Percentiles rank a stretch among this genome's conserved stretches.
phyloP scores from a whole-genome alignment of 2,113 vertebrate species.

The Morone chrysops region DNA sequence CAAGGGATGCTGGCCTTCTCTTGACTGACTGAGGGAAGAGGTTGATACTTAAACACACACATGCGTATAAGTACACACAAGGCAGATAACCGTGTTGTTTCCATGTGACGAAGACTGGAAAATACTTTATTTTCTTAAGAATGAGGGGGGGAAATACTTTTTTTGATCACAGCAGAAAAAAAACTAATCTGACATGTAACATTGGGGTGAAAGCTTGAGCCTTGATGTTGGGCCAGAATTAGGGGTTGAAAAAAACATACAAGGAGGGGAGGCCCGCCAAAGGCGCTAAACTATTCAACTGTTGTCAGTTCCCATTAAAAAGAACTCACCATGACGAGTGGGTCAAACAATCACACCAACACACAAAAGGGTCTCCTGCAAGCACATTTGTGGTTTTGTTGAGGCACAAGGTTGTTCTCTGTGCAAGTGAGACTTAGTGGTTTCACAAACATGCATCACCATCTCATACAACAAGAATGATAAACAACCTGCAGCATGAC shows the following conservation, averaged over 20 bases:
- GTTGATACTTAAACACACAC: conserved; percentile 41
- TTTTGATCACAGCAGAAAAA: conserved; percentile 60
- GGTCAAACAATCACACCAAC: conserved; percentile 67
- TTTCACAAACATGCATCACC: conserved; percentile 10
- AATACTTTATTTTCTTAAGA: conserved; percentile 34
- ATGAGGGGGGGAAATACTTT: not conserved
- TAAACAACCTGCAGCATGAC: conserved; percentile 15
- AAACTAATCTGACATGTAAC: conserved; percentile 66
- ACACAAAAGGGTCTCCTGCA: conserved; percentile 34
- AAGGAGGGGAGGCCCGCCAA: conserved; percentile 60
- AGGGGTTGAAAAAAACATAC: conserved; percentile 60
- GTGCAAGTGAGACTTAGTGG: conserved; percentile 11
- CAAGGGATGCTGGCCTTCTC: conserved; percentile 39
- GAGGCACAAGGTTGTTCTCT: not conserved
- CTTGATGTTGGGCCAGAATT: conserved; percentile 69
- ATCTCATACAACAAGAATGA: not conserved
- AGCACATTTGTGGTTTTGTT: conserved; percentile 24
- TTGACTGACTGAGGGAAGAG: conserved; percentile 25
- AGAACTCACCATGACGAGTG: conserved; percentile 62
- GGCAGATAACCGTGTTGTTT: conserved; percentile 40
- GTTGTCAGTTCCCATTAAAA: conserved; percentile 77
- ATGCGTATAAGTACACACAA: conserved; percentile 13
- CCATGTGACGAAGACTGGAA: conserved; percentile 8
- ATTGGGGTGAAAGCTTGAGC: conserved; percentile 58
- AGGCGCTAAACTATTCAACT: conserved; percentile 72